Conservation (phyloP, 2,888 invertebrate species). For the Stomorhina lunata region DNA sequence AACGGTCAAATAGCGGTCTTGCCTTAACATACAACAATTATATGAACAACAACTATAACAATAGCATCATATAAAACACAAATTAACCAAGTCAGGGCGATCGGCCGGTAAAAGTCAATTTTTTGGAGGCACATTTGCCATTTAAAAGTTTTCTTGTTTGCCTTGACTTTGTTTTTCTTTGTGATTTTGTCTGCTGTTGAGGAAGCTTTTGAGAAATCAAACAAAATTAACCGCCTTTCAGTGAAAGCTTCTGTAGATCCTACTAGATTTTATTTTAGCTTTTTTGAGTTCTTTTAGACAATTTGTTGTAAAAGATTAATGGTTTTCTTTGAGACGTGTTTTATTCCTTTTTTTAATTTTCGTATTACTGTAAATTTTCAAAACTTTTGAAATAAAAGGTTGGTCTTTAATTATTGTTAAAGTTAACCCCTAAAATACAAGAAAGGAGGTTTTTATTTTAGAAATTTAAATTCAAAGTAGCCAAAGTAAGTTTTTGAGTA, state of each 20-base stretch:
- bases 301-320: conserved; percentile 49
- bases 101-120: conserved; percentile 41
- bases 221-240: conserved; percentile 36
- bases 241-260: conserved; percentile 43
- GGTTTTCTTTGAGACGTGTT: not conserved
- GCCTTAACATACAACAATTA: not conserved
- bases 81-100: not conserved
- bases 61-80: not conserved
- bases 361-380: not conserved
- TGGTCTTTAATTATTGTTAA: too few species aligned
- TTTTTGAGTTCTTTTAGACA: conserved; percentile 18
- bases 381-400: too few species aligned
- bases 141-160: conserved; percentile 20
- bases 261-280: not conserved
- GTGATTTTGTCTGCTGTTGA: conserved; percentile 32
- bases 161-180: conserved; percentile 8
- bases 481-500: too few species aligned
- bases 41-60: not conserved
- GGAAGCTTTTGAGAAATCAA: conserved; percentile 39
- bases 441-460: too few species aligned
- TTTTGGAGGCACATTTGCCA: too few species aligned
- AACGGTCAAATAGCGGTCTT: conserved; percentile 45
- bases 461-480: too few species aligned
- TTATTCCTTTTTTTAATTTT: not conserved
- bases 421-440: too few species aligned